These are phyloP conservation scores for Malurus elegans DNA, from an alignment of 2,113 vertebrate species.

Conservation along the genomic window DNA sequence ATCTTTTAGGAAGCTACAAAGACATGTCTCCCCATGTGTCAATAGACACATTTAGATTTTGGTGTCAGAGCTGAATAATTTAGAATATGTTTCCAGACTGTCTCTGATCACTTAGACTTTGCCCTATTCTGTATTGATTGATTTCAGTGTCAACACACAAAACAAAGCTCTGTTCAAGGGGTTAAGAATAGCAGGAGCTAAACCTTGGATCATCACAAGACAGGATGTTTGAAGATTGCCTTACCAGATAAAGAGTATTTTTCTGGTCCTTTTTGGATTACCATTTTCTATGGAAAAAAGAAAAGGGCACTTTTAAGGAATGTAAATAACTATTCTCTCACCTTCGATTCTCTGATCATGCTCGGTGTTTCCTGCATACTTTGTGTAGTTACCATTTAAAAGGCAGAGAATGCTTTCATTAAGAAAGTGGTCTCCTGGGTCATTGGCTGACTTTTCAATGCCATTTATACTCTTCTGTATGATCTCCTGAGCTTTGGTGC, in stretches of 20 bases:
- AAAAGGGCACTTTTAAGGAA: background rate
- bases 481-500: background rate
- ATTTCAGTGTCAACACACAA: background rate
- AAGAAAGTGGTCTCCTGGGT: background rate
- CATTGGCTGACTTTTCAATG: background rate
- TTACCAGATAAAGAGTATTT: background rate
- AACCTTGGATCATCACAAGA: background rate
- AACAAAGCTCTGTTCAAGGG: background rate
- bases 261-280: background rate
- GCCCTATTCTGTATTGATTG: background rate
- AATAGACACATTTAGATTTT: background rate
- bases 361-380: background rate
- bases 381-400: background rate
- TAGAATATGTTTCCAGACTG: background rate
- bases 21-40: background rate
- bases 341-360: background rate
- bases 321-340: background rate
- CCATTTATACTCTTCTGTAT: background rate
- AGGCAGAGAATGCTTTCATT: background rate
- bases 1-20: background rate
- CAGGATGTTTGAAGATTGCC: background rate
- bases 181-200: background rate
- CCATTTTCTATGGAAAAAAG: background rate
- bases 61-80: background rate
- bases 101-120: background rate